phyloP scores from a whole-genome alignment of 2,113 vertebrate species.

The Melanerpes aurifrons region DNA sequence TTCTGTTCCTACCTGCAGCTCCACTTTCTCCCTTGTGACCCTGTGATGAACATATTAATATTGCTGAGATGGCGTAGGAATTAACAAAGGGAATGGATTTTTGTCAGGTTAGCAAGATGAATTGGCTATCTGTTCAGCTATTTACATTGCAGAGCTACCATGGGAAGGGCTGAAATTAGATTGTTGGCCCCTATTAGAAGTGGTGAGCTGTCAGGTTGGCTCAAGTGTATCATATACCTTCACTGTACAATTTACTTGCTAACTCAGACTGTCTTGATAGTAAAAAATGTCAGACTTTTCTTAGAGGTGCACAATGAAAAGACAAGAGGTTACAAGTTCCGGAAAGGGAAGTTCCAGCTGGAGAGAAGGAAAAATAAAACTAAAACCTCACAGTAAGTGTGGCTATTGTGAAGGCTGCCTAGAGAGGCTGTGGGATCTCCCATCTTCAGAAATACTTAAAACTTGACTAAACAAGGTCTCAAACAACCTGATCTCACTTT shows the following conservation, averaged over 20 bases:
- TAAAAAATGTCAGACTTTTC: neutral
- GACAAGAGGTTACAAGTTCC: neutral
- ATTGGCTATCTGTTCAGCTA: conserved; percentile 3
- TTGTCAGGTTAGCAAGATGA: conserved; percentile 20
- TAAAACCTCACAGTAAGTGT: neutral
- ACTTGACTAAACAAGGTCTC: neutral
- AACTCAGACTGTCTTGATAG: neutral
- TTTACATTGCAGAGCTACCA: conserved; percentile 30
- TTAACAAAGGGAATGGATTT: conserved; percentile 57
- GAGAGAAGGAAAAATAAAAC: neutral
- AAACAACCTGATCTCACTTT: neutral
- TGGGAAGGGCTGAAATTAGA: neutral
- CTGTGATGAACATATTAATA: conserved; percentile 14
- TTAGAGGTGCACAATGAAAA: neutral
- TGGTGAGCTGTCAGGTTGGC: conserved; percentile 26
- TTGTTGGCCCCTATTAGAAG: neutral
- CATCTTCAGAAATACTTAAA: neutral
- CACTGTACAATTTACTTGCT: neutral
- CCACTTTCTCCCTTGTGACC: neutral
- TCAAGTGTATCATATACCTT: conserved; percentile 5
- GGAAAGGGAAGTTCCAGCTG: neutral
- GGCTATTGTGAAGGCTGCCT: neutral
- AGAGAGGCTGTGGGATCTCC: too few species aligned
- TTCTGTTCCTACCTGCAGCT: neutral
- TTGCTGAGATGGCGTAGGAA: neutral